Percentiles rank a stretch among this genome's conserved stretches.
Conservation (phyloP, 2,797 vertebrate species). For the Amniataba percoides region DNA sequence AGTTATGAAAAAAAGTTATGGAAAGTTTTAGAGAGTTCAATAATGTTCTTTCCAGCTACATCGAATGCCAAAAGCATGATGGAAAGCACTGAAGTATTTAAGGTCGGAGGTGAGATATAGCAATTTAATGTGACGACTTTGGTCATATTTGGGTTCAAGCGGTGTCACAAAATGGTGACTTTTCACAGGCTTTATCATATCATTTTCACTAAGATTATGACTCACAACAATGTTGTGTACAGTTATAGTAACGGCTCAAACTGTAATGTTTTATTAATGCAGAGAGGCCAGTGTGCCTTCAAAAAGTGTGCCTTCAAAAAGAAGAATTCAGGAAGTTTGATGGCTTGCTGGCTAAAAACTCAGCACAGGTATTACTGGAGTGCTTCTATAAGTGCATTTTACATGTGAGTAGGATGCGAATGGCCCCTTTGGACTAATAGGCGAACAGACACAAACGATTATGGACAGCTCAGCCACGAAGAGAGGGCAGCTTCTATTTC, state of each 20-base stretch:
- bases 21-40: neutral
- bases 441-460: slow-evolving; percentile 32
- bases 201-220: neutral
- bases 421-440: neutral
- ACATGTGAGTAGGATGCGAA: neutral
- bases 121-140: neutral
- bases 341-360: too few species aligned
- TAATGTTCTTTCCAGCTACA: neutral
- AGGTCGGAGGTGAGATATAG: neutral
- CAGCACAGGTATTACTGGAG: neutral
- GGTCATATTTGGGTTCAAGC: neutral
- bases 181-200: neutral
- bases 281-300: neutral
- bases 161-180: neutral
- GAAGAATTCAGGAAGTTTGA: too few species aligned
- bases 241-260: neutral
- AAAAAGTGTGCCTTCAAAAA: too few species aligned
- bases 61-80: slow-evolving; percentile 11
- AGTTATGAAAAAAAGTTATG: slow-evolving; percentile 14
- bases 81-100: neutral
- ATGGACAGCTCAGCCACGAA: slow-evolving; percentile 15
- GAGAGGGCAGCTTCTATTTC: slow-evolving; percentile 35
- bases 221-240: neutral
- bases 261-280: neutral
- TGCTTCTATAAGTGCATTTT: neutral